These are phyloP conservation scores for Diplogasteroides magnus DNA, from an alignment of 1,140 invertebrate species.

Conservation along the genomic window DNA sequence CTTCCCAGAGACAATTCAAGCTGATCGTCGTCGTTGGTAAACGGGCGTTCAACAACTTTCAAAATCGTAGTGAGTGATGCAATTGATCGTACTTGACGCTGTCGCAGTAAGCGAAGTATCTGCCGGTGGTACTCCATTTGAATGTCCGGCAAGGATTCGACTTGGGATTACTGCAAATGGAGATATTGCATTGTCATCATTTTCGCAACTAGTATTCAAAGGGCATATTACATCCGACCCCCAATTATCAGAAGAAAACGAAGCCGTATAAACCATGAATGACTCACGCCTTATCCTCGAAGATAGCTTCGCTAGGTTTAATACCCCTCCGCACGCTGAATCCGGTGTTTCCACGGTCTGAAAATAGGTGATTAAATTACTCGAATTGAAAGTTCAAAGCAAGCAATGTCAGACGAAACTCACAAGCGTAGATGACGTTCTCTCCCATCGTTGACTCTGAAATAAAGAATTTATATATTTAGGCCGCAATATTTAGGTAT, in stretches of 20 bases:
- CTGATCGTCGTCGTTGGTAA: too few species aligned
- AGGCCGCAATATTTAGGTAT: too few species aligned
- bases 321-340: slow-evolving; percentile 25
- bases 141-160: slow-evolving; percentile 24
- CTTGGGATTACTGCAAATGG: slow-evolving; percentile 24
- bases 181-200: not conserved
- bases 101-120: slow-evolving; percentile 33
- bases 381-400: slow-evolving; percentile 7
- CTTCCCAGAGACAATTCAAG: too few species aligned
- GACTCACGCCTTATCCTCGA: slow-evolving; percentile 26
- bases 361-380: slow-evolving; percentile 7
- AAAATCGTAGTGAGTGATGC: slow-evolving; percentile 19
- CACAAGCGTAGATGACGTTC: slow-evolving; percentile 29
- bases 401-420: not conserved
- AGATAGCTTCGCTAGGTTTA: slow-evolving; percentile 13
- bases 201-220: too few species aligned
- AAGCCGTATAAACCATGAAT: not conserved
- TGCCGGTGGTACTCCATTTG: slow-evolving; percentile 30
- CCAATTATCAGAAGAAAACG: not conserved
- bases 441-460: slow-evolving; percentile 23
- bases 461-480: too few species aligned
- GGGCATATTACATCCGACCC: not conserved
- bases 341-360: slow-evolving; percentile 31
- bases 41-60: too few species aligned
- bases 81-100: slow-evolving; percentile 11